Conservation (phyloP, 2,888 invertebrate genomes). For the Erebia epiphron region DNA sequence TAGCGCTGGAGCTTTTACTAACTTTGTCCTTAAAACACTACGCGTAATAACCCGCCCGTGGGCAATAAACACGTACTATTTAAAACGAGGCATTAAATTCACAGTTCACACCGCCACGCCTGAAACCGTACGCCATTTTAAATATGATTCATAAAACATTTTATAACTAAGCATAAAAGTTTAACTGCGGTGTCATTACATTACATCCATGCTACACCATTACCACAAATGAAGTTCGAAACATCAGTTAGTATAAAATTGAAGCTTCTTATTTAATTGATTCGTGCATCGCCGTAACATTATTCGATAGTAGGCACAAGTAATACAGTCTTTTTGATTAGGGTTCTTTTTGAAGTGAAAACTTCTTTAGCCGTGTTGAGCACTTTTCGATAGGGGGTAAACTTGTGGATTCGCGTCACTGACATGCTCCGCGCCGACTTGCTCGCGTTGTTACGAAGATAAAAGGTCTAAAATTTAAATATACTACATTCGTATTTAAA, state of each 20-base stretch:
- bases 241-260: background rate
- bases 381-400: no score
- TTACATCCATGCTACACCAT: conserved; percentile 12
- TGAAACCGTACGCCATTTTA: conserved; percentile 3
- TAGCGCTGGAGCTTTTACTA: background rate
- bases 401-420: no score
- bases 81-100: conserved; percentile 25
- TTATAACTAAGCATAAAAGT: conserved; percentile 28
- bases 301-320: no score
- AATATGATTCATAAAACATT: conserved; percentile 29
- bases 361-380: no score
- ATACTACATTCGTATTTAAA: no score
- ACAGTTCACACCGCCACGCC: conserved; percentile 2
- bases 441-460: no score
- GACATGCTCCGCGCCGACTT: no score
- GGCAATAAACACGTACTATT: conserved; percentile 20
- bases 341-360: no score
- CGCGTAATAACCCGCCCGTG: background rate
- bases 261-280: background rate
- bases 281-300: background rate
- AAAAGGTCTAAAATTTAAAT: no score
- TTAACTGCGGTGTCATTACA: conserved; percentile 13
- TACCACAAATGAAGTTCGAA: background rate
- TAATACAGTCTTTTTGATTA: no score
- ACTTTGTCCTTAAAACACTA: conserved; percentile 1